Base-by-base conservation (phyloP, 2,797 vertebrate genomes). In the Manis crassicaudata region DNA sequence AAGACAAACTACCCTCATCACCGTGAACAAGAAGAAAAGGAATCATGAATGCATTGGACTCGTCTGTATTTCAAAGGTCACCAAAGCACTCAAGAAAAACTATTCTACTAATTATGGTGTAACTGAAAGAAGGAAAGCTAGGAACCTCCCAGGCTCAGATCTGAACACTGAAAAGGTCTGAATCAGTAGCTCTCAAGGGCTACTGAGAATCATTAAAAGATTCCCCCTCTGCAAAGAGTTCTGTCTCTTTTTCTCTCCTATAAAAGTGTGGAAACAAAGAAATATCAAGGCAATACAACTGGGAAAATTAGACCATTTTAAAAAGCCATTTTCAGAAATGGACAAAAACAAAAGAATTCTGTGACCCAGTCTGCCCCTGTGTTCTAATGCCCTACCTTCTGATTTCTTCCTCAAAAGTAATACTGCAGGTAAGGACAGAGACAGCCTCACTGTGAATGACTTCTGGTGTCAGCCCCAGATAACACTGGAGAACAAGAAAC, bases 161-260 rank as follows among this genome's bases (percentile, higher is more conserved):
- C 0, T 90, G 75, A 90, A 88, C 68, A 23, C 4, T 6, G 25
- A 62, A 18, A 29, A 56, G 35, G 16, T 87, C 54, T 10, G 43
- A 62, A 14, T 72, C 84, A 90, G 54, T 35, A 46, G 7, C 43
- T 43, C 62, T 62, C 5, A 50, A 46, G 58, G 52, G 32, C 50
- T 94, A 60, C 81, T 70, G 60, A 86, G 84, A 88, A 88, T 90
- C 92, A 54, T 88, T 75, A 82, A 88, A 93, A 96, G 68, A 94
- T 58, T 8, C 9, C 62, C 72, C 32, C 21, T 3, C 60, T 75
- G 79, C 73, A 94, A 50, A 93, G 40, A 83, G 72, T 70, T 75
- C 29, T 29, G 37, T 86, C 52, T 84, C 52, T 77, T 76, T 87
- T 73, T 72, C 77, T 73, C 67, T 65, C 40, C 72, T 72, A 13